Base-by-base conservation (phyloP, 2,797 vertebrate genomes). In the Tachyglossus aculeatus region DNA sequence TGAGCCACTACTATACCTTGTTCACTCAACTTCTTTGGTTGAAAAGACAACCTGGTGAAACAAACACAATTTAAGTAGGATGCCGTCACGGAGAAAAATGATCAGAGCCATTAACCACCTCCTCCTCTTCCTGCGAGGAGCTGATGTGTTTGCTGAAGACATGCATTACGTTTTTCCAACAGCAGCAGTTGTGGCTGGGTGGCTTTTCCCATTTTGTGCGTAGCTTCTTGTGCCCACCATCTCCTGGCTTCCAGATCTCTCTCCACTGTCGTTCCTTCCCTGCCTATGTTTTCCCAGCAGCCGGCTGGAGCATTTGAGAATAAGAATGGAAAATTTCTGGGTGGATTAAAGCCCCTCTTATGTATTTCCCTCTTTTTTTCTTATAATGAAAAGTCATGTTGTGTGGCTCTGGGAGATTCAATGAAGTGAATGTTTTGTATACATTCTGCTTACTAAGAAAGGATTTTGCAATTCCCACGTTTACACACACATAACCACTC, bases 1-100 rank as follows among this genome's bases (percentile, higher is more conserved):
- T 75, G 54, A 86, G 66, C 12, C 73, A 64, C 6, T n/a, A 69
- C 62, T 60, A 68, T 77, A 81, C 12, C 43, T 38, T 64, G 29
- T 82, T 81, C 75, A 48, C 51, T 58, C 22, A 61, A 13, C 4
- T 60, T 74, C 37, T 61, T 61, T 34, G 19, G 63, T 57, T 52
- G 59, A 80, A 79, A 78, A 77, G 50, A 15, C 54, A 66, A 61
- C 36, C 2, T 4, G 7, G 41, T 53, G 24, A 16, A 75, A 9
- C 9, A 9, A 15, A 57, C 48, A 37, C 2, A 43, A 19, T 39
- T 41, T 61, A 63, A 44, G 16, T 19, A 67, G 27, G 60, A 60
- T 34, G 38, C 19, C 22, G 53, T 1, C 2, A 0, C 6, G 33
- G 45, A 38, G 1, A 25, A 53, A 36, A 55, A 54, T 60, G 22